A percentile compares a stretch with the other conserved stretches of the same genome.
Evolutionary conservation across 1,140 invertebrate species (phyloP).

Genomic region (Neomicropteryx cornuta): DNA sequence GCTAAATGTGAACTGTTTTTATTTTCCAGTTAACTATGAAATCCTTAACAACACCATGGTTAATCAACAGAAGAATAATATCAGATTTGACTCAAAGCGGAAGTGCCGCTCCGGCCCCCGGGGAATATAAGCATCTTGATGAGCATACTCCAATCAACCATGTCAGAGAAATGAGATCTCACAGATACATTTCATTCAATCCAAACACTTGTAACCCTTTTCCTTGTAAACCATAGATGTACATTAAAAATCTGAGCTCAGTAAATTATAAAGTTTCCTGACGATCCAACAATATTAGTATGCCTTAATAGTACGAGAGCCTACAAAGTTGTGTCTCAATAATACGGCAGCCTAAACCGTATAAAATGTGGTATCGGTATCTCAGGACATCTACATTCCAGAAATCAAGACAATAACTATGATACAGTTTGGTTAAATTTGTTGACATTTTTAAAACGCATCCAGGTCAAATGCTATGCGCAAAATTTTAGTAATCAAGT

Average conservation of each 20-base stretch:
- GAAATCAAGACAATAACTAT: too few relatives aligned
- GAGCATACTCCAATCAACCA: constrained; percentile 32
- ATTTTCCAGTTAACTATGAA: constrained; percentile 26
- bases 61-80: constrained; percentile 27
- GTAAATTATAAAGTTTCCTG: too few relatives aligned
- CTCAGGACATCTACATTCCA: too few relatives aligned
- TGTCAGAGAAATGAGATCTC: constrained; percentile 25
- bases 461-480: too few relatives aligned
- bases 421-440: too few relatives aligned
- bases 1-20: neutral
- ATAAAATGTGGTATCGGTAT: too few relatives aligned
- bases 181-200: constrained; percentile 27
- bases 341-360: too few relatives aligned
- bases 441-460: too few relatives aligned
- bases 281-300: too few relatives aligned
- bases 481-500: too few relatives aligned
- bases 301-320: too few relatives aligned
- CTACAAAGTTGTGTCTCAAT: too few relatives aligned
- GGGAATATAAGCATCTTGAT: constrained; percentile 29
- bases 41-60: constrained; percentile 22
- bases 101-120: constrained; percentile 27
- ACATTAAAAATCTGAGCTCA: constrained; percentile 9
- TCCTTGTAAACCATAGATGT: constrained; percentile 12
- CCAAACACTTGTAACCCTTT: constrained; percentile 27
- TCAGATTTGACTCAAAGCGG: constrained; percentile 32